A percentile compares a stretch with the other conserved stretches of the same genome.
phyloP scores from a whole-genome alignment of 2,888 invertebrate species.

The Lymantria dispar region DNA sequence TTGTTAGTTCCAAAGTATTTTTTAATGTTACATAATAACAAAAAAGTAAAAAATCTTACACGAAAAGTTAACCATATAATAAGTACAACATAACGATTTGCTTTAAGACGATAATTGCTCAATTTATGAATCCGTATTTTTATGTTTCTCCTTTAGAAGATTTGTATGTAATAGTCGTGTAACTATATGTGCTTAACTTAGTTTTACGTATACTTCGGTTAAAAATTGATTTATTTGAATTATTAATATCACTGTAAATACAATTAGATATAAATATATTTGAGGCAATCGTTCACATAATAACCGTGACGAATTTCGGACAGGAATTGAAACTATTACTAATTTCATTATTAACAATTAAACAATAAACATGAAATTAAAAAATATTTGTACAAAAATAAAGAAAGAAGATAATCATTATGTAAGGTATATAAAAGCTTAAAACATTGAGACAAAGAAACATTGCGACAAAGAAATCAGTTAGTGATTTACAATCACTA shows the following conservation, averaged over 20 bases:
- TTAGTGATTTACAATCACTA: neutral
- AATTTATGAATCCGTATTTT: conserved; percentile 56
- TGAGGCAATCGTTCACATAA: conserved; percentile 29
- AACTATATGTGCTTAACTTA: too few relatives aligned
- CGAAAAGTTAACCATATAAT: conserved; percentile 58
- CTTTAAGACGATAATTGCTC: conserved; percentile 74
- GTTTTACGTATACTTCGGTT: neutral
- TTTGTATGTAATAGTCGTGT: neutral
- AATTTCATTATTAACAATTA: conserved; percentile 32
- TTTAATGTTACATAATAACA: too few relatives aligned
- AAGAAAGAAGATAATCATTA: conserved; percentile 41
- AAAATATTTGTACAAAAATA: conserved; percentile 52
- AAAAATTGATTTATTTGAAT: neutral
- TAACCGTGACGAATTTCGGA: conserved; percentile 48
- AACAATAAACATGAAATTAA: conserved; percentile 36
- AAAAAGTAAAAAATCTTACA: conserved; percentile 16
- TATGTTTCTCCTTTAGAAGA: conserved; percentile 6
- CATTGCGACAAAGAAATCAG: neutral
- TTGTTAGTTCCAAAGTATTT: conserved; percentile 27
- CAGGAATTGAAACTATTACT: conserved; percentile 61
- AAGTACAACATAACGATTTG: conserved; percentile 69
- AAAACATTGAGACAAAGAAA: neutral
- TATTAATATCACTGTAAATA: conserved; percentile 1
- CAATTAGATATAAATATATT: conserved; percentile 24
- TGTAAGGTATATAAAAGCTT: conserved; percentile 30